Evolutionary conservation across 1,140 invertebrate genomes (phyloP).

Genomic region (Macrosteles quadrilineatus): DNA sequence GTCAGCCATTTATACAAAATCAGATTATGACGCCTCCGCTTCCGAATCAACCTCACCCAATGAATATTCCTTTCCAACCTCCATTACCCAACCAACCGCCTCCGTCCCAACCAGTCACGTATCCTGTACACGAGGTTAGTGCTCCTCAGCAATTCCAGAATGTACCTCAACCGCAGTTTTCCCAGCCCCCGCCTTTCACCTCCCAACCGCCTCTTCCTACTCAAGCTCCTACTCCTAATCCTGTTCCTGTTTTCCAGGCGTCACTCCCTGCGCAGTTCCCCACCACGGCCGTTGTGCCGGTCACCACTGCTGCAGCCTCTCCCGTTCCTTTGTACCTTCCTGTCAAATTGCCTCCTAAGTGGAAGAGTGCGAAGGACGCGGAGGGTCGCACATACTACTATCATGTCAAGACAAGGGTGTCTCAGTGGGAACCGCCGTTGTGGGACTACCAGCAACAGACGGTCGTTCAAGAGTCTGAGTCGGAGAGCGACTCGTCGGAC

Average conservation of each 20-base stretch:
- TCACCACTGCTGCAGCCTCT: not conserved
- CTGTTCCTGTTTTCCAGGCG: not conserved
- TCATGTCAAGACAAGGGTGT: constrained; percentile 76
- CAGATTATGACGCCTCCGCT: too few relatives aligned
- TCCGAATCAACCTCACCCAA: not conserved
- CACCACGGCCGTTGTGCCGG: not conserved
- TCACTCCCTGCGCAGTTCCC: not conserved
- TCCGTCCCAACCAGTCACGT: not conserved
- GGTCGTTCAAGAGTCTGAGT: constrained; percentile 54
- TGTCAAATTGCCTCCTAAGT: constrained; percentile 76
- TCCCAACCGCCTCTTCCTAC: not conserved
- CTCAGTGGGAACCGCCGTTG: constrained; percentile 86
- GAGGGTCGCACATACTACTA: constrained; percentile 90
- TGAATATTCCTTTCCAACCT: not conserved
- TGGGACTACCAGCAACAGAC: constrained; percentile 48
- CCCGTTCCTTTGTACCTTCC: constrained; percentile 53
- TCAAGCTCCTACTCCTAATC: constrained; percentile 8
- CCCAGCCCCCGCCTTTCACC: constrained; percentile 35
- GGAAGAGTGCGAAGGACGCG: constrained; percentile 79
- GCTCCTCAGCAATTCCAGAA: constrained; percentile 40
- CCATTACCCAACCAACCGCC: constrained; percentile 10
- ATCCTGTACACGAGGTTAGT: not conserved
- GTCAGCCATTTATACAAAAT: too few relatives aligned
- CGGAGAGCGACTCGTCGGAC: constrained; percentile 50
- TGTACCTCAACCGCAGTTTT: constrained; percentile 43